Evolutionary conservation across 2,113 vertebrate genomes (phyloP).

Genomic region (Colossoma macropomum): DNA sequence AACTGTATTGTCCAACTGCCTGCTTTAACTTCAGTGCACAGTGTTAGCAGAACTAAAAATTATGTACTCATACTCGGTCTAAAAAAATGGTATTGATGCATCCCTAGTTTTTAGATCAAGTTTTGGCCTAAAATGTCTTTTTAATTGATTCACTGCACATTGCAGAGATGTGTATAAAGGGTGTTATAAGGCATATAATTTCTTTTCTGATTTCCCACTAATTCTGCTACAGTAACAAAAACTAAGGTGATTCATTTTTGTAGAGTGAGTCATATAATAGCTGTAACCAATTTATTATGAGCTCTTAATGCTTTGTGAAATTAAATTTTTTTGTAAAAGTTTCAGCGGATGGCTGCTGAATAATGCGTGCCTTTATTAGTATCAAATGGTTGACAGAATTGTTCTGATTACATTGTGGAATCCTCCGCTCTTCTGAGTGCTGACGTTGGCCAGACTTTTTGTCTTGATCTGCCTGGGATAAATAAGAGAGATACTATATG

Average conservation of each 20-base stretch:
- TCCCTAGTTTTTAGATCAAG: no score
- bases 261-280: no score
- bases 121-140: no score
- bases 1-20: no score
- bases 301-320: neutral
- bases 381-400: neutral
- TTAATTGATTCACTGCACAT: no score
- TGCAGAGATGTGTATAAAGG: no score
- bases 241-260: neutral
- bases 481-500: conserved; percentile 9
- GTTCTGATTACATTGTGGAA: neutral
- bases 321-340: neutral
- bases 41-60: no score
- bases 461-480: conserved; percentile 10
- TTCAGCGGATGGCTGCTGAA: neutral
- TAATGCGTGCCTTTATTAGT: neutral
- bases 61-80: no score
- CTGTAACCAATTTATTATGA: neutral
- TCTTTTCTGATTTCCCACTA: no score
- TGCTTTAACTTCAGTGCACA: no score
- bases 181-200: no score
- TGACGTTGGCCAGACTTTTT: conserved; percentile 13
- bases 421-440: neutral
- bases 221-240: neutral
- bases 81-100: no score